Percentiles rank a stretch among this genome's conserved stretches.
Conservation (phyloP, 1,140 invertebrate genomes). For the Linepithema humile region DNA sequence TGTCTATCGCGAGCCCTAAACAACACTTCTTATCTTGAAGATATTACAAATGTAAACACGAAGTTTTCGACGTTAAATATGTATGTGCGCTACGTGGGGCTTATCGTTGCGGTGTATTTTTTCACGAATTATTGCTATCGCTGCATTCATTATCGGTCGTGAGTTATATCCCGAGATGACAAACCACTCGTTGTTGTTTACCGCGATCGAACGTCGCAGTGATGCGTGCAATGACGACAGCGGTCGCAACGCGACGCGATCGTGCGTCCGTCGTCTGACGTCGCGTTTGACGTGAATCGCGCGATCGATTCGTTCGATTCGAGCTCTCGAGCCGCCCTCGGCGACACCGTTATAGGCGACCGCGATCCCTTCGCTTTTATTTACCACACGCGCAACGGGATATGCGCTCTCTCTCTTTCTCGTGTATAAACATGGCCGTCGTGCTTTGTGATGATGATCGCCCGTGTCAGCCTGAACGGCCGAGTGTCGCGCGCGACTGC, state of each 20-base stretch:
- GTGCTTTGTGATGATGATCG: constrained; percentile 67
- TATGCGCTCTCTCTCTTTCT: not conserved
- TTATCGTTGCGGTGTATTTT: too few species aligned
- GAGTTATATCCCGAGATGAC: not conserved
- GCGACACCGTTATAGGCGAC: constrained; percentile 7
- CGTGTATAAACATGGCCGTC: constrained; percentile 68
- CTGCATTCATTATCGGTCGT: not conserved
- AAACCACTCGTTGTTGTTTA: not conserved
- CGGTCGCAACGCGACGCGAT: not conserved
- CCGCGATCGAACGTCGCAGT: not conserved
- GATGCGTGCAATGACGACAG: not conserved
- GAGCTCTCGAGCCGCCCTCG: constrained; percentile 25
- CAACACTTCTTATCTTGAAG: not conserved
- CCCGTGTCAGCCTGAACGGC: constrained; percentile 34
- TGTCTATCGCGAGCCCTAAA: not conserved
- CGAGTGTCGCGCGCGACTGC: constrained; percentile 21
- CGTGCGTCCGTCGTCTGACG: not conserved
- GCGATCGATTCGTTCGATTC: constrained; percentile 44
- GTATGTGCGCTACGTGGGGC: too few species aligned
- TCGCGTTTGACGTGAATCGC: constrained; percentile 12
- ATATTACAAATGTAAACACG: not conserved
- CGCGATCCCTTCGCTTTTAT: constrained; percentile 38
- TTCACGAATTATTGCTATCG: not conserved
- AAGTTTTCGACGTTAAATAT: not conserved
- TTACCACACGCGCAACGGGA: constrained; percentile 14